Conservation (phyloP, 2,797 vertebrate genomes). For the Pteronotus mesoamericanus region DNA sequence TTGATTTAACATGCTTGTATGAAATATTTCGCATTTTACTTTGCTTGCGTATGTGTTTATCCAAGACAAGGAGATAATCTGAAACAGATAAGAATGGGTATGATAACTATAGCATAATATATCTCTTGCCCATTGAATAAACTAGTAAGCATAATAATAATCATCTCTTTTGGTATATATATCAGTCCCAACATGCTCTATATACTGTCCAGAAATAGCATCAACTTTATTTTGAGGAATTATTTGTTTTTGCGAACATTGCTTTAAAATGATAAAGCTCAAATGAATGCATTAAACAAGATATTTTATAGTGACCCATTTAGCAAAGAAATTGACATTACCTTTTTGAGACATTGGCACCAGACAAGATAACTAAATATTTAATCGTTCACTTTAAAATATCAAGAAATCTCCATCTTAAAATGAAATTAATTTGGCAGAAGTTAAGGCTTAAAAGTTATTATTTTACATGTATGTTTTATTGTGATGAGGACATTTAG, state of each 20-base stretch:
- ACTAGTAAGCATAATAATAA: neutral
- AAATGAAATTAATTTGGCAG: neutral
- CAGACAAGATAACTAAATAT: neutral
- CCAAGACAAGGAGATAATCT: neutral
- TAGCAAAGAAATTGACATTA: neutral
- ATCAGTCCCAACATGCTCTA: neutral
- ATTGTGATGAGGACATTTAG: neutral
- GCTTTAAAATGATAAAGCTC: neutral
- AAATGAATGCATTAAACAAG: neutral
- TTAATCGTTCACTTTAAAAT: constrained; percentile 9
- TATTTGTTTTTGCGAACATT: neutral
- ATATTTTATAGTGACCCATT: neutral
- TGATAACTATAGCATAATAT: neutral
- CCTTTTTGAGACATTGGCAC: neutral
- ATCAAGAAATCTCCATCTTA: neutral
- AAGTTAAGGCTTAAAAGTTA: neutral
- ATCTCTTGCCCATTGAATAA: neutral
- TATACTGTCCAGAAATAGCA: neutral
- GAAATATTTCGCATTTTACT: neutral
- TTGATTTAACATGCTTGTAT: neutral
- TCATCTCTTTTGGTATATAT: neutral
- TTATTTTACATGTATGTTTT: neutral
- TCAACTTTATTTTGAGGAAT: neutral
- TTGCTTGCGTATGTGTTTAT: neutral
- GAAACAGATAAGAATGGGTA: neutral